Evolutionary conservation across 2,113 vertebrate species (phyloP).

Genomic region (Brachyhypopomus occidentalis): DNA sequence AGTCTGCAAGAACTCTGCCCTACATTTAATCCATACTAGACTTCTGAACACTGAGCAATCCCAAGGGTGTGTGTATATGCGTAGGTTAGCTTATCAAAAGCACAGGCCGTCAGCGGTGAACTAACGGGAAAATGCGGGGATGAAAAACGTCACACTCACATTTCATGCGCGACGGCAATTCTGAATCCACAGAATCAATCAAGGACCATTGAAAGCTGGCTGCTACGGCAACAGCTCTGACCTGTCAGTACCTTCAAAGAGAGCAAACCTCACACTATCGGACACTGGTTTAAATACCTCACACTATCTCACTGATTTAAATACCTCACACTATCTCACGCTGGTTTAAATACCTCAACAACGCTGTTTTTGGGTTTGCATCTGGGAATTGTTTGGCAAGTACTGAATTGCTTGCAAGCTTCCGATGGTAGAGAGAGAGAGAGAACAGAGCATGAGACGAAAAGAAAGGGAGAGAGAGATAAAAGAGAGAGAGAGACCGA

Average conservation of each 20-base stretch:
- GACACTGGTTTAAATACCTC: no score
- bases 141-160: constrained; percentile 1
- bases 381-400: no score
- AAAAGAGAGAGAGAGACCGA: neutral
- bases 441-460: no score
- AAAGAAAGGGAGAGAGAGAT: neutral
- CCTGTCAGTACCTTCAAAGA: neutral
- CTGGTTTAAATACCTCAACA: no score
- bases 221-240: neutral
- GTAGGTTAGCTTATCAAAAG: neutral
- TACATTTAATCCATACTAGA: neutral
- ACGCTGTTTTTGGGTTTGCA: neutral
- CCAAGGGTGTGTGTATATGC: neutral
- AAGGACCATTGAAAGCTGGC: neutral
- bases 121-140: neutral
- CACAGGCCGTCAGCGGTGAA: neutral
- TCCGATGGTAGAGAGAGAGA: neutral
- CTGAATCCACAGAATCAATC: neutral
- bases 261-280: neutral
- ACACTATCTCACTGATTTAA: no score
- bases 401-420: no score
- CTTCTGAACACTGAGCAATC: neutral
- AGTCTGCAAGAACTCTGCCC: neutral
- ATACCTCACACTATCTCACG: no score
- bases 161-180: neutral